phyloP scores from a whole-genome alignment of 1,140 invertebrate species.

The Radopholus similis region DNA sequence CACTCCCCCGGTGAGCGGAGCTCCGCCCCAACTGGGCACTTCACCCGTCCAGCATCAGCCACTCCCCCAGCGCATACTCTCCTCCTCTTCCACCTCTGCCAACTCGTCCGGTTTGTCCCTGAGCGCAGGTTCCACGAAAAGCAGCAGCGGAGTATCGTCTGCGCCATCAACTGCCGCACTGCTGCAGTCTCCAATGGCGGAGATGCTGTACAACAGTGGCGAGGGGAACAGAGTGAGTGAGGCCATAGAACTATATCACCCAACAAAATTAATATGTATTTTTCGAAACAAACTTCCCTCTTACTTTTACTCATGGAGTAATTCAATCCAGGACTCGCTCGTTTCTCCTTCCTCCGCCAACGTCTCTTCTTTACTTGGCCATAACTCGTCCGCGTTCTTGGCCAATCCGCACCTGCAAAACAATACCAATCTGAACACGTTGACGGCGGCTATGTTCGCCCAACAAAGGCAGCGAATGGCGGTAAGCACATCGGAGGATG shows the following conservation, averaged over 20 bases:
- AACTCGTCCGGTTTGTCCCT: background rate
- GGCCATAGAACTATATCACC: no score
- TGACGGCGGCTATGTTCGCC: conserved; percentile 11
- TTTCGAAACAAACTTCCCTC: background rate
- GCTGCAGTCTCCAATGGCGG: conserved; percentile 12
- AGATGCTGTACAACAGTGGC: background rate
- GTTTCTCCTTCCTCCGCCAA: background rate
- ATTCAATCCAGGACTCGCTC: conserved; percentile 5
- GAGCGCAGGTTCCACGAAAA: background rate
- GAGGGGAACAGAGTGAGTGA: background rate
- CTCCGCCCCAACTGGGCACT: background rate
- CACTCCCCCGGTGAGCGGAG: background rate
- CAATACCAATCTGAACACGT: conserved; percentile 11
- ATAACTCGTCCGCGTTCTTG: conserved; percentile 1
- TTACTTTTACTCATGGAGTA: background rate
- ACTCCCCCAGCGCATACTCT: conserved; percentile 6
- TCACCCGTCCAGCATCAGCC: conserved; percentile 5
- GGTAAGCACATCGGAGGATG: background rate
- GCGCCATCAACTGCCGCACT: background rate
- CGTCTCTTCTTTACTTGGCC: no score
- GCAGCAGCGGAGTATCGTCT: conserved; percentile 6
- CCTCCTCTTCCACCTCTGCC: background rate
- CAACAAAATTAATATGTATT: background rate
- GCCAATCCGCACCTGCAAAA: background rate
- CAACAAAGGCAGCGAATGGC: background rate